phyloP scores from a whole-genome alignment of 2,113 vertebrate genomes.

The Pachyramphus minor region DNA sequence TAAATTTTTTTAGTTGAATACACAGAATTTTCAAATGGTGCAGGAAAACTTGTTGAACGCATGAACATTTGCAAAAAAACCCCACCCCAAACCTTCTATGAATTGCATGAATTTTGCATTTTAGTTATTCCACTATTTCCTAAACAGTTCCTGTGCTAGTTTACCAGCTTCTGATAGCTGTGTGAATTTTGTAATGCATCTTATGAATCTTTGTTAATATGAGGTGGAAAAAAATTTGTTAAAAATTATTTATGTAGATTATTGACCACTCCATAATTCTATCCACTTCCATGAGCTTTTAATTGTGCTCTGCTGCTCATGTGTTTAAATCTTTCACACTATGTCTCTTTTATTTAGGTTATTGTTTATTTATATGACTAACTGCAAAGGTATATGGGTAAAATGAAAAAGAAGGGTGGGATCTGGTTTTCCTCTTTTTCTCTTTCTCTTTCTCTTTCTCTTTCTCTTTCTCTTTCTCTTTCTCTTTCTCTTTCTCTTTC shows the following conservation, averaged over 20 bases:
- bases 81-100: neutral
- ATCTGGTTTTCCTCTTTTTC: neutral
- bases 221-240: neutral
- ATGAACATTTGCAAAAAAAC: neutral
- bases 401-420: constrained; percentile 51
- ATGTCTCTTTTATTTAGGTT: neutral
- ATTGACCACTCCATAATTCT: neutral
- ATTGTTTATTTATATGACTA: neutral
- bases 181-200: neutral
- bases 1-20: neutral
- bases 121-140: neutral
- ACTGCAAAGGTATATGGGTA: neutral
- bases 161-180: neutral
- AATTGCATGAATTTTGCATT: neutral
- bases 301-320: neutral
- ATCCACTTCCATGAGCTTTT: neutral
- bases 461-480: neutral
- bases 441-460: neutral
- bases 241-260: neutral
- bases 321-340: neutral
- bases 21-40: neutral
- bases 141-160: neutral
- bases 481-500: constrained; percentile 65
- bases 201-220: neutral
- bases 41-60: neutral